Evolutionary conservation across 2,797 vertebrate genomes (phyloP), one percentile per base, ranked within the genome.

Genomic region (Pantherophis alleghaniensis): DNA sequence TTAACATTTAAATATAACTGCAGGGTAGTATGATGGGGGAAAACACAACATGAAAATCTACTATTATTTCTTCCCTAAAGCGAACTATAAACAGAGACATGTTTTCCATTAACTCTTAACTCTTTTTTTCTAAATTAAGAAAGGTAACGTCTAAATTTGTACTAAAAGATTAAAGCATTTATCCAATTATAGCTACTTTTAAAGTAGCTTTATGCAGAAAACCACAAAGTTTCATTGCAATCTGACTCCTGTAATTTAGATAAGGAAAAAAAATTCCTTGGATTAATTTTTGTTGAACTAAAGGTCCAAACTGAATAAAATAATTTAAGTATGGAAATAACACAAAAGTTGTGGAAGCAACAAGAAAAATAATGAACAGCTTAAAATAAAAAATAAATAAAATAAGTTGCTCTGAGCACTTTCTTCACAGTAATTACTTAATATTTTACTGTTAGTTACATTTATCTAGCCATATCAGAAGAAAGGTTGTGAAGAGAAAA

Each of bases 1-100:
- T 94, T 96, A 97, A 94, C 16, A 90, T 95, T 96, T 94, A 91
- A 93, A 95, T 96, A 94, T 88, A 94, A 94, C 92, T 94, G 5
- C 47, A 92, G 0, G 66, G 83, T 96, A 94, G 79, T 32, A 92
- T 86, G 32, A 88, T 86, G 74, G 95, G 37, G 16, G 24, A 93
- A 2, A n/a, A 74, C 1, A 89, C 90, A 94, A 86, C 9, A 63
- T 2, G 16, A 60, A 86, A 56, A 88, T 20, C 61, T 94, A 87
- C 1, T 53, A 0, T 51, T 55, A 42, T 1, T 90, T 95, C 90
- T 79, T 92, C 91, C 93, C 86, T 93, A 3, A 32, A 94, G 16
- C 32, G 28, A 95, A 95, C 91, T 59, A 79, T 87, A 95, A 94
- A 93, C 3, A 87, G 74, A 91, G 88, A 86, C 0, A 96, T 26